phyloP scores from a whole-genome alignment of 64 coral and sea anemone species.

The Montipora cactus region DNA sequence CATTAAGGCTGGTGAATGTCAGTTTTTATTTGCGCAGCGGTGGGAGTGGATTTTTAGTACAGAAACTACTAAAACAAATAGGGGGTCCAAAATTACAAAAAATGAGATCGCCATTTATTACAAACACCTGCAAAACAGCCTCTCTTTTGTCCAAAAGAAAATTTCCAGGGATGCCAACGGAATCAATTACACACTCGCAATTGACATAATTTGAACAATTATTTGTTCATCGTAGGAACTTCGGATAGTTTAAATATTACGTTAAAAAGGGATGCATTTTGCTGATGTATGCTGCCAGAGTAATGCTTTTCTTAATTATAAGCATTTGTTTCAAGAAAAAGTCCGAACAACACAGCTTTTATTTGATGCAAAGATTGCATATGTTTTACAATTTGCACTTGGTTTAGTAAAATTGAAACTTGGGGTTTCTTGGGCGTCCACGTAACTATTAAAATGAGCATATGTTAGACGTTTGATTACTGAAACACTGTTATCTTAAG shows the following conservation, averaged over 20 bases:
- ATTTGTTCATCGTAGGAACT: neutral
- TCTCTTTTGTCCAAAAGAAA: neutral
- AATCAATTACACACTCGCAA: too few relatives aligned
- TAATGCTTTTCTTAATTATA: too few relatives aligned
- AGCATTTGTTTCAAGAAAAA: too few relatives aligned
- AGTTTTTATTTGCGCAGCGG: slow-evolving; percentile 14
- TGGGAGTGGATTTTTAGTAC: neutral
- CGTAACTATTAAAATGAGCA: neutral
- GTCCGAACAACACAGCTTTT: too few relatives aligned
- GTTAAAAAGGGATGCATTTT: too few relatives aligned
- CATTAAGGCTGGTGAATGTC: neutral
- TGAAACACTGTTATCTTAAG: neutral
- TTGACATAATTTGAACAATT: too few relatives aligned
- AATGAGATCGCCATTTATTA: neutral
- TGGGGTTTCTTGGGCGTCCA: neutral
- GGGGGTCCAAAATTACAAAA: neutral
- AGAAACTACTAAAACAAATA: neutral
- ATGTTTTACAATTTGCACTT: neutral
- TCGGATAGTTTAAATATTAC: neutral
- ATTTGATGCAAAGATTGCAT: too few relatives aligned
- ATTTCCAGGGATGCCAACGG: too few relatives aligned
- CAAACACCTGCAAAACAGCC: neutral
- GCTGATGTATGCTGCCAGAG: too few relatives aligned
- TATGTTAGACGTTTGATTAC: neutral
- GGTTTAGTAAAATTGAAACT: neutral